phyloP scores from a whole-genome alignment of 2,113 vertebrate genomes.

The Salvator merianae region DNA sequence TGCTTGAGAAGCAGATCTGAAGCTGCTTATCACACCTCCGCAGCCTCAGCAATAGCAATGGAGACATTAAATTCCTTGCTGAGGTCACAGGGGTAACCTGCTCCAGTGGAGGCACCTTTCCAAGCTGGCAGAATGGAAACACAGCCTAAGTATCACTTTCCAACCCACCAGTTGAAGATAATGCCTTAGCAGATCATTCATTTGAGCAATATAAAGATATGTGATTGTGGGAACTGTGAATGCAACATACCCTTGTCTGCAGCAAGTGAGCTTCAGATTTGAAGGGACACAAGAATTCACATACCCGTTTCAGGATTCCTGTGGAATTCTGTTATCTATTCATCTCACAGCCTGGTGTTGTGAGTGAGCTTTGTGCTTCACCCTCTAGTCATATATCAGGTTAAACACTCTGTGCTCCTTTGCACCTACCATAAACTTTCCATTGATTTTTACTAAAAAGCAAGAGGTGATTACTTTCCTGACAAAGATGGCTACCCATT shows the following conservation, averaged over 20 bases:
- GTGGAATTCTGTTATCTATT: rapidly evolving
- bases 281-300: background rate
- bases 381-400: background rate
- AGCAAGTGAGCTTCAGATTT: background rate
- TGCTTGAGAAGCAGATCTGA: too few relatives aligned
- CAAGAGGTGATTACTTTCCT: constrained; percentile 49
- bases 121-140: too few relatives aligned
- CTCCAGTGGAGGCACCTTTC: too few relatives aligned
- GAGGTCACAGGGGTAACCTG: too few relatives aligned
- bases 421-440: constrained; percentile 5
- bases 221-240: background rate
- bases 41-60: background rate
- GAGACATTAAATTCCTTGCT: background rate
- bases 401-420: background rate
- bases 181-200: background rate
- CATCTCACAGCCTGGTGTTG: background rate
- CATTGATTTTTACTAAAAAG: constrained; percentile 45
- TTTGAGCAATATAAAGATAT: background rate
- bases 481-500: background rate
- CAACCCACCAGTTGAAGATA: background rate
- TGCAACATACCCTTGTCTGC: background rate
- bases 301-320: background rate
- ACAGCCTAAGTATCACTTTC: background rate
- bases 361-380: rapidly evolving
- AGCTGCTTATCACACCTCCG: background rate